Conservation (phyloP, 2,888 invertebrate species). For the Microctonus brassicae region DNA sequence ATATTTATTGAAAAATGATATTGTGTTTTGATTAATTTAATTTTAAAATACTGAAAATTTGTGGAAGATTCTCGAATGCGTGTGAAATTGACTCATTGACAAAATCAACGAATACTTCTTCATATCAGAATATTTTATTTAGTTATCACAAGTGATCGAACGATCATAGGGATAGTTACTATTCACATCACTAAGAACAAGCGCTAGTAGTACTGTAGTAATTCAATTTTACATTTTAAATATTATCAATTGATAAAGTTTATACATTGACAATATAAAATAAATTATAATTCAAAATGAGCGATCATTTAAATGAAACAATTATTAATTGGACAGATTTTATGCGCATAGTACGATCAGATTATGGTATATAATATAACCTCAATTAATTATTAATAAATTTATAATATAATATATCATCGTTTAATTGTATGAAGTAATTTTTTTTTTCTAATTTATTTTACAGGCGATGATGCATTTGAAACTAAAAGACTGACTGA, state of each 20-base stretch:
- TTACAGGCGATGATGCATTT: conserved; percentile 46
- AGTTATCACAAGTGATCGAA: no score
- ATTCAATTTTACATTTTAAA: background rate
- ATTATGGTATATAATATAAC: conserved; percentile 56
- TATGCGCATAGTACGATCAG: conserved; percentile 64
- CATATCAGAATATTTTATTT: no score
- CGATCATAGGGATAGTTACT: no score
- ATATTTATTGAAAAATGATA: background rate
- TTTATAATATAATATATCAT: conserved; percentile 27
- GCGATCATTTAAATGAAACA: conserved; percentile 36
- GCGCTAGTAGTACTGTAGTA: background rate
- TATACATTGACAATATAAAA: background rate
- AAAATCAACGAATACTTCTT: background rate
- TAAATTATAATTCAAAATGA: conserved; percentile 29
- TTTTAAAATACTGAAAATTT: background rate
- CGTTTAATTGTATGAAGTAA: background rate
- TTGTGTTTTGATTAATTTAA: no score
- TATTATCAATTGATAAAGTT: background rate
- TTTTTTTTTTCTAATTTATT: conserved; percentile 26
- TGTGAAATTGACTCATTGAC: background rate
- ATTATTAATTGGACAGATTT: conserved; percentile 56
- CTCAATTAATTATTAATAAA: conserved; percentile 20
- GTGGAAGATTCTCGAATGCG: conserved; percentile 10
- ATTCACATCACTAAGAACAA: background rate
- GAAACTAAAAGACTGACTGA: conserved; percentile 44